Evolutionary conservation across 2,888 invertebrate genomes (phyloP), one percentile per base, ranked within the genome.

Genomic region (Candidula unifasciata): DNA sequence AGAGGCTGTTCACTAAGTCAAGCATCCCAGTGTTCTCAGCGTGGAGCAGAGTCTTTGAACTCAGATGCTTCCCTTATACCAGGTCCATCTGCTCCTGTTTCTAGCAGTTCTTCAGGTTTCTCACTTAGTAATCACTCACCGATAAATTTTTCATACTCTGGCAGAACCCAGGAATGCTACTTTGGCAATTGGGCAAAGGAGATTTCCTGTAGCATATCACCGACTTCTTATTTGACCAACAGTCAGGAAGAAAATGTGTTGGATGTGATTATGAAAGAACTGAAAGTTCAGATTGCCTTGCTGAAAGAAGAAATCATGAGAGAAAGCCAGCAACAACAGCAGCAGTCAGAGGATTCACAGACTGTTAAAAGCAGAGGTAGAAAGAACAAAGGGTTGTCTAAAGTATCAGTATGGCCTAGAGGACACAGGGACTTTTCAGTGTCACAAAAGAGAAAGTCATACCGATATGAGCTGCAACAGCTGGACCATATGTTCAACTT

Each of bases 191-290:
- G 44, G 44, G 10, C 13, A 27, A 27, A 27, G 24, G 73, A 74
- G 52, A 52, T 52, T n/a, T 13, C 27, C 13, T n/a, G 8, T 1
- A 52, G 10, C 27, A 16, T 37, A 71, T 24, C 3, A 5, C 3
- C 71, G 8, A 10, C 54, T 18, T 30, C 76, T 27, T 13, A n/a
- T 27, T 5, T 77, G 77, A 24, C 60, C 8, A 60, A 60, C 8
- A 30, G 37, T 16, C 30, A 44, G 52, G 57, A 79, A 18, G 71
- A 78, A 27, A 78, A 83, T 83, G 79, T 83, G 2, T 64, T 84
- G n/a, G 84, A 80, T 64, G 74, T 73, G 2, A 80, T 84, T 21
- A 80, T 84, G 80, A 66, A 80, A 35, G 84, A 84, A 66, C 64
- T 84, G 54, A 80, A 84, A 24, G 27, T 66, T 44, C 84, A 84